A percentile compares a stretch with the other conserved stretches of the same genome.
These are phyloP conservation scores for Troglohyphantes excavatus DNA, from an alignment of 2,888 invertebrate genomes.

Conservation along the genomic window DNA sequence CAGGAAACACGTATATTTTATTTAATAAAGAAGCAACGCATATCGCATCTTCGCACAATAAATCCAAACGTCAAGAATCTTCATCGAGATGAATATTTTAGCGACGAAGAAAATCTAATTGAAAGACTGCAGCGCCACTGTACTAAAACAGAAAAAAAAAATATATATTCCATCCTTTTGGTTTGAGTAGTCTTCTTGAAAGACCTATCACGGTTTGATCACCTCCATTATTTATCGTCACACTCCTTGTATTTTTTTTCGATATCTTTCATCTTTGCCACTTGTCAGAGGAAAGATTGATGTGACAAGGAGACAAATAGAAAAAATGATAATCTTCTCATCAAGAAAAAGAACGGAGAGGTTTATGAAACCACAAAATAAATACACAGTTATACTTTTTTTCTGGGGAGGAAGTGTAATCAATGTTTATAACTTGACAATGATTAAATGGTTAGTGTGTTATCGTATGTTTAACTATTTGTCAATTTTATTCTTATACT, in stretches of 20 bases:
- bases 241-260: not conserved
- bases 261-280: constrained; percentile 1
- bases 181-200: constrained; percentile 34
- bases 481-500: constrained; percentile 2
- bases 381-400: constrained; percentile 20
- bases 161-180: constrained; percentile 7
- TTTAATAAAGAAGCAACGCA: constrained; percentile 47
- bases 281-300: constrained; percentile 65
- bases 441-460: not conserved
- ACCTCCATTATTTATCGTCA: constrained; percentile 58
- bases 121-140: constrained; percentile 56
- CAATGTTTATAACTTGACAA: not conserved
- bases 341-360: constrained; percentile 8
- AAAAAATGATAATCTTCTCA: constrained; percentile 69
- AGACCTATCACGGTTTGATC: constrained; percentile 57
- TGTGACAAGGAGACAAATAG: constrained; percentile 48
- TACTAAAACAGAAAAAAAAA: constrained; percentile 36
- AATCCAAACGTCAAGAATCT: constrained; percentile 47
- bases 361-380: constrained; percentile 49
- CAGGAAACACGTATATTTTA: constrained; percentile 18
- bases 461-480: not conserved
- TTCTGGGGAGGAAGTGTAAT: not conserved
- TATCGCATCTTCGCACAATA: constrained; percentile 47
- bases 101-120: constrained; percentile 42
- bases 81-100: constrained; percentile 50